phyloP scores from a whole-genome alignment of 2,113 vertebrate genomes.

The Corydoras sp. region DNA sequence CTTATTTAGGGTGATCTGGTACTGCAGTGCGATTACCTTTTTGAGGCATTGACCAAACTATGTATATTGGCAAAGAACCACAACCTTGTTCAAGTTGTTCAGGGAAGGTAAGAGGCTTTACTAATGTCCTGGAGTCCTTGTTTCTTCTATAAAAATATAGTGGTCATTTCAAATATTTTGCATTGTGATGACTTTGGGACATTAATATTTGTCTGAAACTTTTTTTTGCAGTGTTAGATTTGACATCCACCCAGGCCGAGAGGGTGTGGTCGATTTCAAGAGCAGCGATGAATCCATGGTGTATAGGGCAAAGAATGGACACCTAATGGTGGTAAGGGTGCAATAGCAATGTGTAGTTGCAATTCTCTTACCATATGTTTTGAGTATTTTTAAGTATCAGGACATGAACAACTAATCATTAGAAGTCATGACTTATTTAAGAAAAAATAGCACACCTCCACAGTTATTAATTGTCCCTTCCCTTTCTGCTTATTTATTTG shows the following conservation, averaged over 20 bases:
- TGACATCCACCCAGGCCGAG: slow-evolving; percentile 77
- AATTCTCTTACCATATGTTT: no score
- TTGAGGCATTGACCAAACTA: slow-evolving; percentile 72
- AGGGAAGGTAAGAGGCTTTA: slow-evolving; percentile 74
- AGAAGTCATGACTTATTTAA: no score
- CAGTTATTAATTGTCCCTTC: no score
- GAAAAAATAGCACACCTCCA: not conserved
- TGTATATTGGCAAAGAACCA: slow-evolving; percentile 65
- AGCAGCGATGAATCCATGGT: slow-evolving; percentile 78
- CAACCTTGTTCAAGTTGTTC: slow-evolving; percentile 64
- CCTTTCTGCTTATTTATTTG: no score
- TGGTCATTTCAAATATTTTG: no score
- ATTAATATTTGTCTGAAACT: not conserved
- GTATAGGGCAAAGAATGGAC: slow-evolving; percentile 86
- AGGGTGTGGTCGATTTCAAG: slow-evolving; percentile 81
- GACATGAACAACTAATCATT: no score
- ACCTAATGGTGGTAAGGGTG: slow-evolving; percentile 78
- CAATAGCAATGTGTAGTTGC: no score
- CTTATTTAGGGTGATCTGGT: slow-evolving; percentile 66
- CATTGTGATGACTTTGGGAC: no score
- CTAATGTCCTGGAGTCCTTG: no score
- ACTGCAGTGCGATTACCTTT: slow-evolving; percentile 66
- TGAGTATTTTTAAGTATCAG: no score
- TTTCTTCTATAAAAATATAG: no score
- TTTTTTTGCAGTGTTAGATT: slow-evolving; percentile 73